Percentiles rank a stretch among this genome's conserved stretches.
These are phyloP conservation scores for Drosophila parthenogenetica DNA, from an alignment of 2,888 invertebrate species.

Conservation along the genomic window DNA sequence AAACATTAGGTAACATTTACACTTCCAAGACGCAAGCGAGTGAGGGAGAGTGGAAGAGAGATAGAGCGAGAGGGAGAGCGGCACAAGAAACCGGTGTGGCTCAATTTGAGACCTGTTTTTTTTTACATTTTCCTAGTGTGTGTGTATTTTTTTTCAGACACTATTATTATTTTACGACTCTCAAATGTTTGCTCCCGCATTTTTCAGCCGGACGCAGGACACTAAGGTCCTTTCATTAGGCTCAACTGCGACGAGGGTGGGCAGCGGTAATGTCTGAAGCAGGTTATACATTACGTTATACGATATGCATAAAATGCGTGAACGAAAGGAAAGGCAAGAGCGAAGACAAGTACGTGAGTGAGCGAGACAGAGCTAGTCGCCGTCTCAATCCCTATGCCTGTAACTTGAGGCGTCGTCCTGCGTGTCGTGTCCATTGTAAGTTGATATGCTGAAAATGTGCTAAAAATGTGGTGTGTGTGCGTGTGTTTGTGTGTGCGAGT, in stretches of 20 bases:
- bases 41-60: background rate
- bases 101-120: slow-evolving; percentile 63
- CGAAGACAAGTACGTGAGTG: background rate
- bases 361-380: background rate
- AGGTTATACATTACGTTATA: slow-evolving; percentile 51
- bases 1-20: slow-evolving; percentile 80
- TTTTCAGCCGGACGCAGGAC: slow-evolving; percentile 58
- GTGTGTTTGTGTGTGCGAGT: slow-evolving; percentile 10
- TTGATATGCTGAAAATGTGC: slow-evolving; percentile 78
- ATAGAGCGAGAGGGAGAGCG: slow-evolving; percentile 1
- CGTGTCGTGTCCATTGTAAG: slow-evolving; percentile 65
- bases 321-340: background rate
- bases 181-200: slow-evolving; percentile 68
- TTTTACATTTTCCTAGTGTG: slow-evolving; percentile 16
- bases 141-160: slow-evolving; percentile 34
- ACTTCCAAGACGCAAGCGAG: slow-evolving; percentile 52
- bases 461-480: slow-evolving; percentile 68
- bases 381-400: slow-evolving; percentile 36
- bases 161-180: slow-evolving; percentile 79
- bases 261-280: slow-evolving; percentile 30
- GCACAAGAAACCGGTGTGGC: slow-evolving; percentile 39
- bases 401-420: slow-evolving; percentile 74
- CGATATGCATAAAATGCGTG: slow-evolving; percentile 65
- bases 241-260: slow-evolving; percentile 51
- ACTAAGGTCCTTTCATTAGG: slow-evolving; percentile 75